Conservation (phyloP, 2,888 invertebrate species). For the Thereva nobilitata region DNA sequence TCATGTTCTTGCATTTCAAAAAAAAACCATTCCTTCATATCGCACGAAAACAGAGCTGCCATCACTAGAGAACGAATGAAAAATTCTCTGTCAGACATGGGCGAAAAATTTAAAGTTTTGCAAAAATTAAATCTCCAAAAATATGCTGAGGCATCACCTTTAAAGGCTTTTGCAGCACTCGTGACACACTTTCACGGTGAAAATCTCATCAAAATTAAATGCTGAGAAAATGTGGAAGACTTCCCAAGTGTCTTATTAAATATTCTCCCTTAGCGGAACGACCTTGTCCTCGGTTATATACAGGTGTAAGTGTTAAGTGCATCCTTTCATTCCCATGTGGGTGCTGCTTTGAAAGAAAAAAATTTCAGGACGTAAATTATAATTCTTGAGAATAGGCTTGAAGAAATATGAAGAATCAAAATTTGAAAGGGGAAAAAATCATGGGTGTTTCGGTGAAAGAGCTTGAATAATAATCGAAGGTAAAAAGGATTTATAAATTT, state of each 20-base stretch:
- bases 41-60: no score
- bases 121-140: not conserved
- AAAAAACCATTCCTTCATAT: no score
- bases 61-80: no score
- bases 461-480: no score
- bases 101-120: not conserved
- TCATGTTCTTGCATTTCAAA: no score
- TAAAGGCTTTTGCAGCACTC: not conserved
- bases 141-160: not conserved
- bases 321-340: constrained; percentile 19
- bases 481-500: no score
- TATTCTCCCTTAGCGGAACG: constrained; percentile 13
- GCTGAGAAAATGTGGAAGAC: constrained; percentile 17
- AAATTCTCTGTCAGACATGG: no score
- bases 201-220: not conserved
- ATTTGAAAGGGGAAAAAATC: no score
- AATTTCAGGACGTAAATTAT: constrained; percentile 8
- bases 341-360: constrained; percentile 11
- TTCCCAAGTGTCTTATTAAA: constrained; percentile 28
- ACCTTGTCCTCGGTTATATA: constrained; percentile 21
- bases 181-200: constrained; percentile 18
- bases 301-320: constrained; percentile 10
- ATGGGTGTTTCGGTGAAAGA: no score
- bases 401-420: no score
- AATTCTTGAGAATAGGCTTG: not conserved